Conservation (phyloP, 2,888 invertebrate species). For the Caenorhabditis wallacei region DNA sequence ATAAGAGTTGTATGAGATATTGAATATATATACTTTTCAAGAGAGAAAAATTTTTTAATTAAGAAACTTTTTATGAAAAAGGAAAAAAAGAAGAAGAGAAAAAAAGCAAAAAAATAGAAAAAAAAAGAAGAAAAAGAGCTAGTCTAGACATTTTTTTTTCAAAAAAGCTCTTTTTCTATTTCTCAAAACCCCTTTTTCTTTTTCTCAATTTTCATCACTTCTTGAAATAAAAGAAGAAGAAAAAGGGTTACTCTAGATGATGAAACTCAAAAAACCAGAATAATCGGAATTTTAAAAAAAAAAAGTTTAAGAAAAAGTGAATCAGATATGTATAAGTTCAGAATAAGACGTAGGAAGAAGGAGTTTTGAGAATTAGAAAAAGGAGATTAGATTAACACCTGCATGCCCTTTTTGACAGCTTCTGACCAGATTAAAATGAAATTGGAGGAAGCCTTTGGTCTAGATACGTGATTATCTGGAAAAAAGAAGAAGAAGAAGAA, state of each 20-base stretch:
- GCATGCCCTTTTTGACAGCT: background rate
- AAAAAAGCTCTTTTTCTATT: too few species aligned
- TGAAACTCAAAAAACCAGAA: background rate
- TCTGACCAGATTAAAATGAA: too few species aligned
- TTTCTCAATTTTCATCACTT: background rate
- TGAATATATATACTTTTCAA: too few species aligned
- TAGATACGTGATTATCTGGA: background rate
- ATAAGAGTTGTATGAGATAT: background rate
- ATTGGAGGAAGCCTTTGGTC: slow-evolving; percentile 18
- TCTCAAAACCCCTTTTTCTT: background rate
- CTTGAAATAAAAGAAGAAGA: background rate
- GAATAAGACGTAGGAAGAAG: too few species aligned
- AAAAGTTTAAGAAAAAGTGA: too few species aligned
- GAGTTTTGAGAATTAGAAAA: background rate
- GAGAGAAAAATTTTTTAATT: too few species aligned
- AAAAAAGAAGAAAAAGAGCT: background rate
- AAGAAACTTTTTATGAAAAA: background rate
- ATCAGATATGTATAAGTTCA: too few species aligned
- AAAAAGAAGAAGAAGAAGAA: background rate
- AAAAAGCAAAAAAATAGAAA: background rate
- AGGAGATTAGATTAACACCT: background rate
- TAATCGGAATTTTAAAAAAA: too few species aligned
- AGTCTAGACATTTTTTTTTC: too few species aligned
- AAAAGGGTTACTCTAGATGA: background rate
- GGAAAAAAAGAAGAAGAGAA: background rate